Base-by-base conservation (phyloP, 1,140 invertebrate species). In the Aphaenogaster rudis region DNA sequence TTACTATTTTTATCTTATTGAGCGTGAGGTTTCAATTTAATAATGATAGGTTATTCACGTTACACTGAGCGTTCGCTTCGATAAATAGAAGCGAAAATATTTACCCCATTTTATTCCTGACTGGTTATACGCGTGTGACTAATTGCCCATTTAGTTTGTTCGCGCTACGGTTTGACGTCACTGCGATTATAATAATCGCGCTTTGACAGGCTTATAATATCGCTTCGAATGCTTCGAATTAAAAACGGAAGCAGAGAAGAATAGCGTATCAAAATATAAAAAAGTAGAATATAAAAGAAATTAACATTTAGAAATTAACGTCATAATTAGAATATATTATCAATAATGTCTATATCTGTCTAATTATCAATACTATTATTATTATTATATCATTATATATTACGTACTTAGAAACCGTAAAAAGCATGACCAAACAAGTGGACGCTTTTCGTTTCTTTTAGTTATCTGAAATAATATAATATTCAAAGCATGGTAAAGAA, bases 141-240 rank as follows among this genome's bases (percentile, higher is more conserved):
- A 78, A 78, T 79, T 79, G 45, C 9, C 33, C 61, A 79, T 79
- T 63, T 79, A 79, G 17, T 79, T 66, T 66, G 3, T 66, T 66
- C 28, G 45, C 33, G 45, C 33, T 39, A 66, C 17, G 28, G 52
- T 39, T 79, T 79, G 21, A 50, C 33, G 45, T 66, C 42, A 52
- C 52, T 6, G 42, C 45, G 11, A 7, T 64, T 36, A 66, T 66
- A 64, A 64, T 48, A 48, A 79, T 50, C 42, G 17, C 17, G 28
- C 45, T 79, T 79, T 79, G 42, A 50, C 59, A 48, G 17, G 11
- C 8, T 57, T 33, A 36, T 36, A 45, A 78, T 64, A 52, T 79
- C 9, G 33, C 28, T n/a, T 21, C 8, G 28, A 36, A 28, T 9
- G 0, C 11, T 36, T 48, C 9, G 28, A 50, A 52, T 66, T 48